Base-by-base conservation (phyloP, 37 sponge, comb jelly and placozoan species). In the Ephydatia muelleri region DNA sequence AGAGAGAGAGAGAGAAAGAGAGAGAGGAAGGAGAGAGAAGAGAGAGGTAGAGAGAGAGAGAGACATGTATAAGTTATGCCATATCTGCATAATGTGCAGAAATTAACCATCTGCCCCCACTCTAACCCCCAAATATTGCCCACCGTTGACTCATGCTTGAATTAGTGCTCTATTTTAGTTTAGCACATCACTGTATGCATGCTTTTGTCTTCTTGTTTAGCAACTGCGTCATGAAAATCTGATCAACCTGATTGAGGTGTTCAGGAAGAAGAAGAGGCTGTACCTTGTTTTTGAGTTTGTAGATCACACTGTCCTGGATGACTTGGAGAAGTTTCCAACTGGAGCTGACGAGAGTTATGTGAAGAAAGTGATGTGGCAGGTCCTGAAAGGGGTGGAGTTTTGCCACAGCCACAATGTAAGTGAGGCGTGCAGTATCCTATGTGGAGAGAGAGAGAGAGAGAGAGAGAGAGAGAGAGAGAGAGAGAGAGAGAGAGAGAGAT, bases 281-380 rank as follows among this genome's bases (percentile, higher is more conserved):
- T 96, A 90, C 83, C 92, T 99, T 16, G 99, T 99, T 67, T 99
- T 99, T 86, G 99, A 99, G 91, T 99, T 93, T 90, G 95, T 99
- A 65, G 97, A 99, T 73, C 93, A 91, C 80, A 99, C 99, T 28
- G 94, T 95, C 0, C 90, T 99, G 37, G 99, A 99, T 67, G 99
- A 99, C 35, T 80, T 99, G 71, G 97, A 99, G 87, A 87, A 86
- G 30, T 85, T 83, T 69, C 99, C 99, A 1, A 86, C 76, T 16
- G 99, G 99, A 21, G 86, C 97, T 31, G 93, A 96, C 5, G 92
- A 86, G 38, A 66, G 64, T 16, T 82, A 67, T 31, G 97, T 93
- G 13, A 89, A 94, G 70, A 89, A 92, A 70, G 80, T 87, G 47
- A 89, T 94, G 71, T 99, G 93, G 92, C 99, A 99, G 78, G 97